Evolutionary conservation across 2,797 vertebrate genomes (phyloP).

Genomic region (Aselliscus stoliczkanus): DNA sequence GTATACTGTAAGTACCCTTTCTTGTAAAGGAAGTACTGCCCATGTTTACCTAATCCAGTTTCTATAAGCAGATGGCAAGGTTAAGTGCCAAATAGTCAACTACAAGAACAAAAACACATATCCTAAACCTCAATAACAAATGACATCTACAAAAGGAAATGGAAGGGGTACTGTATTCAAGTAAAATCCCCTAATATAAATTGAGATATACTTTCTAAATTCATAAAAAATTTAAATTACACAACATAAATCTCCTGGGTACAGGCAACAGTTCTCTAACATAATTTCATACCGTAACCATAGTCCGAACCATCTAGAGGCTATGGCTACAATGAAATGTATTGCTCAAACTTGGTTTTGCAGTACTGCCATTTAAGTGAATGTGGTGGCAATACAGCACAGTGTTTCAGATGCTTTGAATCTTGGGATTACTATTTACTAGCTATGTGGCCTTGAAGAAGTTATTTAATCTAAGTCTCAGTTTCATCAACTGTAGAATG

Average conservation of each 20-base stretch:
- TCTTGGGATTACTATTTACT: neutral
- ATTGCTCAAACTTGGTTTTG: slow-evolving; percentile 4
- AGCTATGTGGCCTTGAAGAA: neutral
- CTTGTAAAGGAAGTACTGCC: neutral
- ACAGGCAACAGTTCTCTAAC: neutral
- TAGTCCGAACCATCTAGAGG: neutral
- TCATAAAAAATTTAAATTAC: slow-evolving; percentile 4
- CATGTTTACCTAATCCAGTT: neutral
- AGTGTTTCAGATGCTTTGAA: neutral
- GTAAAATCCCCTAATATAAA: neutral
- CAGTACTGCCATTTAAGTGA: neutral
- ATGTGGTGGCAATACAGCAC: neutral
- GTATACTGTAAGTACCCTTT: neutral
- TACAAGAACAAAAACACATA: neutral
- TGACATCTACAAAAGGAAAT: neutral
- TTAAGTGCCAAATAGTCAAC: neutral
- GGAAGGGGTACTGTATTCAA: neutral
- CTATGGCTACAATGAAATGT: neutral
- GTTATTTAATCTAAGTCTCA: neutral
- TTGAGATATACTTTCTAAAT: neutral
- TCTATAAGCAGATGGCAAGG: neutral
- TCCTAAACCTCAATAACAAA: neutral
- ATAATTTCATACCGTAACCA: neutral
- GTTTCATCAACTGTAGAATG: slow-evolving; percentile 5
- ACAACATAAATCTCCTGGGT: neutral